Evolutionary conservation across 2,888 invertebrate genomes (phyloP).

Genomic region (Heliconius ismenius): DNA sequence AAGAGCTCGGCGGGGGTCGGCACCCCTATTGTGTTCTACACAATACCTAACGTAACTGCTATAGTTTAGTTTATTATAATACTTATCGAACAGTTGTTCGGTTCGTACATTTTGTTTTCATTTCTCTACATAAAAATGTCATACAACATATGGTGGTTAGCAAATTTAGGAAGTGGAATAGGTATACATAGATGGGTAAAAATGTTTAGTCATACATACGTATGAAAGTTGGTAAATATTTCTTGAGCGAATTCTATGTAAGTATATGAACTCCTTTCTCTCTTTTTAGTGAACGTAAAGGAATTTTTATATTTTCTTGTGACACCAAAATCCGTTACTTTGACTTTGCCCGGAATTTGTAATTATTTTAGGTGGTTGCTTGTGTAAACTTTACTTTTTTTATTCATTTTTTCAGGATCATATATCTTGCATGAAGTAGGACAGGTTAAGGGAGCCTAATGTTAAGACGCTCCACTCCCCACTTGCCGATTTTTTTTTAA

Average conservation of each 20-base stretch:
- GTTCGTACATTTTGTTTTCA: conserved; percentile 59
- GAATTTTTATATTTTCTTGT: no score
- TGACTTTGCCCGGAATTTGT: neutral
- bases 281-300: no score
- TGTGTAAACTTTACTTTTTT: neutral
- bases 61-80: conserved; percentile 48
- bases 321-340: neutral
- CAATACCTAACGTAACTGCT: conserved; percentile 58
- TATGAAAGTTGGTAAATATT: neutral
- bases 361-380: neutral
- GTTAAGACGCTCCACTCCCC: no score
- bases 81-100: conserved; percentile 67
- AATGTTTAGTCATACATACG: no score
- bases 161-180: conserved; percentile 52
- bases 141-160: conserved; percentile 64
- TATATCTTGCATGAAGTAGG: no score
- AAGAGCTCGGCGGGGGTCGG: conserved; percentile 68
- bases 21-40: conserved; percentile 62
- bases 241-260: neutral
- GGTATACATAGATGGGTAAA: neutral
- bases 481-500: neutral
- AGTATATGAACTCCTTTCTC: no score
- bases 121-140: conserved; percentile 67
- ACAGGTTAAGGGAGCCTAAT: no score
- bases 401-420: no score